These are phyloP conservation scores for Caenorhabditis brenneri DNA, from an alignment of 1,140 invertebrate genomes.

Conservation along the genomic window DNA sequence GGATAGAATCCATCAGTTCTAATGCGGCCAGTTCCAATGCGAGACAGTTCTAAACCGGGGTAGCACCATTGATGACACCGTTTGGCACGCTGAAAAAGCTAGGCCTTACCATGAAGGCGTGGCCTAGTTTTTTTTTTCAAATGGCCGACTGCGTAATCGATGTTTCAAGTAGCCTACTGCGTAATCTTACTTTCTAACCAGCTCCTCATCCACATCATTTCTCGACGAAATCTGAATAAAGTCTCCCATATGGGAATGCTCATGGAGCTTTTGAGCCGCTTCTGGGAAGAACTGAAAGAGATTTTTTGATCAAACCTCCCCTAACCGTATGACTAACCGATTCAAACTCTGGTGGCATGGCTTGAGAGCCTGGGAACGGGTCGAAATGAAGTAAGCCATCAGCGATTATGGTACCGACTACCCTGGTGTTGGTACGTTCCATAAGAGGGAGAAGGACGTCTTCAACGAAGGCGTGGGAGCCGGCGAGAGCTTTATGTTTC, in stretches of 20 bases:
- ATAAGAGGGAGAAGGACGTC: slow-evolving; percentile 47
- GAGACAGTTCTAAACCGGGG: no score
- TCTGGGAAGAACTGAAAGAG: slow-evolving; percentile 50
- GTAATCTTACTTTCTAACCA: slow-evolving; percentile 28
- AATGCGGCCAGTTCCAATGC: no score
- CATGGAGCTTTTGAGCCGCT: slow-evolving; percentile 29
- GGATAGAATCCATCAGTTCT: no score
- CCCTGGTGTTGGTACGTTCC: slow-evolving; percentile 23
- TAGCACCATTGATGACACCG: no score
- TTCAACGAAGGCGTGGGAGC: slow-evolving; percentile 49
- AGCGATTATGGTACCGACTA: slow-evolving; percentile 29
- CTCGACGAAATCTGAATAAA: slow-evolving; percentile 44
- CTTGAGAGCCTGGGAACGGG: slow-evolving; percentile 35
- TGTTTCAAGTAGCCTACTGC: no score
- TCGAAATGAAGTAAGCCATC: slow-evolving; percentile 49
- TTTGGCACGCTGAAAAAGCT: no score
- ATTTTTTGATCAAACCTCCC: neutral
- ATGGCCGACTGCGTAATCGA: no score
- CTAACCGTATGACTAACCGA: neutral
- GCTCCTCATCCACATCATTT: slow-evolving; percentile 9
- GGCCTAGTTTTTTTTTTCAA: no score
- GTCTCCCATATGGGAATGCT: slow-evolving; percentile 51
- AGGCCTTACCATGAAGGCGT: no score
- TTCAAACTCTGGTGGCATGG: slow-evolving; percentile 42
- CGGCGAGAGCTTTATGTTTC: slow-evolving; percentile 47